These are phyloP conservation scores for Pardosa pseudoannulata DNA, from an alignment of 2,888 invertebrate species.

Conservation along the genomic window DNA sequence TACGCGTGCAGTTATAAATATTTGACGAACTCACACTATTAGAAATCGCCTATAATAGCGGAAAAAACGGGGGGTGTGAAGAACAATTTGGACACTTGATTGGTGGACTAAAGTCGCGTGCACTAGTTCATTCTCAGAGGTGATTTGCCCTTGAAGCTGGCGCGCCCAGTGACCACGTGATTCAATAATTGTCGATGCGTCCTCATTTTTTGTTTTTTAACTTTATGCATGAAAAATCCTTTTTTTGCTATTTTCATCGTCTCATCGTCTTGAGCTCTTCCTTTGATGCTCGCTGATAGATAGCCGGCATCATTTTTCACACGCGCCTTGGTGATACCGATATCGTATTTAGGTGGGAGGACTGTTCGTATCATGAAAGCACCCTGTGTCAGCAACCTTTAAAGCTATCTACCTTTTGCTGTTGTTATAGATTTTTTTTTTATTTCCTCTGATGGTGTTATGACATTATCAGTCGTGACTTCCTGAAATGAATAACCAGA, in stretches of 20 bases:
- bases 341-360: no score
- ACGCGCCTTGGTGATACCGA: no score
- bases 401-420: no score
- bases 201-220: neutral
- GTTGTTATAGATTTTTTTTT: no score
- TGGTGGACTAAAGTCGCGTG: conserved; percentile 55
- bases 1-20: conserved; percentile 33
- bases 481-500: no score
- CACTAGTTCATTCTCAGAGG: conserved; percentile 32
- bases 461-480: no score
- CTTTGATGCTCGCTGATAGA: no score
- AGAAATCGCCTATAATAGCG: conserved; percentile 20
- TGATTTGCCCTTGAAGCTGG: conserved; percentile 53
- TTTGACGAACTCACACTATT: conserved; percentile 32
- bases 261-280: neutral
- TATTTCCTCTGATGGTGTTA: no score
- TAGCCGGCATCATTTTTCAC: no score
- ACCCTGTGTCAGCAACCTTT: no score
- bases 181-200: conserved; percentile 7
- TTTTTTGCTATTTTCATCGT: neutral
- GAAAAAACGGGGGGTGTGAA: conserved; percentile 34
- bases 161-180: conserved; percentile 58
- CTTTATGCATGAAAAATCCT: neutral
- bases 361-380: no score
- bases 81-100: conserved; percentile 51